Percentiles rank a stretch among this genome's conserved stretches.
Evolutionary conservation across 2,888 invertebrate species (phyloP).

Genomic region (Stictocephala bisonia): DNA sequence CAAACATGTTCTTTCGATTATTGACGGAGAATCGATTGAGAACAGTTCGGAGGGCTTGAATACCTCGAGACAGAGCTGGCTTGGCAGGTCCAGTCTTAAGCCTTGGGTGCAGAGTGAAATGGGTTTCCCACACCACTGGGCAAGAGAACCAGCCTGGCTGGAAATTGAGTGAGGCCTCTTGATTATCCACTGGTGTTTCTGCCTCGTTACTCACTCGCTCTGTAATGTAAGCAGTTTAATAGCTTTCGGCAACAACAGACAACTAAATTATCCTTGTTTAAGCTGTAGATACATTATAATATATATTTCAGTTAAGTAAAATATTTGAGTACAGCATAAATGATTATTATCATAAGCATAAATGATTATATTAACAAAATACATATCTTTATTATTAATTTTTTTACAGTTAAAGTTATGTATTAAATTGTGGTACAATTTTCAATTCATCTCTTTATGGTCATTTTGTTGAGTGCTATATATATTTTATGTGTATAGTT

Average conservation of each 20-base stretch:
- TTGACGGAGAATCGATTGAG: conserved; percentile 77
- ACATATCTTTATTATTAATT: too few relatives aligned
- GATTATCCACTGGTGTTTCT: conserved; percentile 22
- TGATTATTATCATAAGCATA: too few relatives aligned
- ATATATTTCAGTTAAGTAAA: not conserved
- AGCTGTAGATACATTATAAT: too few relatives aligned
- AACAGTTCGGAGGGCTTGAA: conserved; percentile 73
- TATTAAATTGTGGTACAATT: too few relatives aligned
- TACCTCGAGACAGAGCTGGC: conserved; percentile 71
- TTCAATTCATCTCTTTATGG: too few relatives aligned
- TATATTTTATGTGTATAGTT: too few relatives aligned
- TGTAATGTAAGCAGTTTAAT: too few relatives aligned
- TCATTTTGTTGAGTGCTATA: too few relatives aligned
- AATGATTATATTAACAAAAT: too few relatives aligned
- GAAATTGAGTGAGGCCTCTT: not conserved
- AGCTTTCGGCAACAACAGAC: not conserved
- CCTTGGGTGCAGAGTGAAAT: conserved; percentile 77
- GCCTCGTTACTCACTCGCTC: not conserved
- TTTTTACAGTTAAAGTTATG: too few relatives aligned
- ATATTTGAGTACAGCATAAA: too few relatives aligned
- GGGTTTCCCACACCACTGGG: conserved; percentile 77
- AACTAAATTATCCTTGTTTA: conserved; percentile 4
- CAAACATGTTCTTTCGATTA: conserved; percentile 82
- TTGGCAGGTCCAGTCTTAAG: conserved; percentile 74
- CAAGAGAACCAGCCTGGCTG: conserved; percentile 79